Evolutionary conservation across 2,113 vertebrate genomes (phyloP), one percentile per base, ranked within the genome.

Genomic region (Phylloscopus whistleri): DNA sequence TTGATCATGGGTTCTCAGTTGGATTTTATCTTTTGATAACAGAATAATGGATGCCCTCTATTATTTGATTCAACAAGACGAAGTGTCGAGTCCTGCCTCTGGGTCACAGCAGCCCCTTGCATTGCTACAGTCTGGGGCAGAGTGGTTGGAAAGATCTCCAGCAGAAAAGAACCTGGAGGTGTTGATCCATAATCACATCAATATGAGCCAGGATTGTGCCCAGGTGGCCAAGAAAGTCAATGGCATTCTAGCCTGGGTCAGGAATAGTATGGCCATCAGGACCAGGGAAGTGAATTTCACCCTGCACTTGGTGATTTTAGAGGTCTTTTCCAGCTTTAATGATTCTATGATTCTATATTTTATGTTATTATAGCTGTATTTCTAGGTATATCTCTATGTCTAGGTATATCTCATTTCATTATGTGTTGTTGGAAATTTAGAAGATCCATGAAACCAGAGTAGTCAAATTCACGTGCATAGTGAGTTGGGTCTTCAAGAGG

Each of bases 301-400:
- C 10, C 16, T 53, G 24, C 28, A 13, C 26, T 55, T 0, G 0
- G 5, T 48, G 8, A 13, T 16, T 41, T 41, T 41, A n/a, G 9
- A 48, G 5, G 5, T 41, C 17, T 69, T 62, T 35, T 35, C 17
- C 48, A 62, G 21, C 14, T 39, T 69, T 48, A 19, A 26, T 48
- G 14, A 26, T 9, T 30, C 37, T n/a, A 6, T 52, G 39, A 18
- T 30, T 52, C 30, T 44, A 5, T 48, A 43, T 55, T 82, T 82
- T 62, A 27, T 39, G 4, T 41, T 60, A 6, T 41, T 63, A 9
- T 49, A 41, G 41, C 53, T 17, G 7, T 41, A 10, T 14, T 18
- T 59, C 8, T 30, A 46, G 49, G 26, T 55, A 41, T 37, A 37
- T 37, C 8, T 37, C 37, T 37, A 37, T 37, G 37, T 37, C 37